A percentile compares a stretch with the other conserved stretches of the same genome.
These are phyloP conservation scores for Hoplostethus atlanticus DNA, from an alignment of 2,797 vertebrate genomes.

Conservation along the genomic window DNA sequence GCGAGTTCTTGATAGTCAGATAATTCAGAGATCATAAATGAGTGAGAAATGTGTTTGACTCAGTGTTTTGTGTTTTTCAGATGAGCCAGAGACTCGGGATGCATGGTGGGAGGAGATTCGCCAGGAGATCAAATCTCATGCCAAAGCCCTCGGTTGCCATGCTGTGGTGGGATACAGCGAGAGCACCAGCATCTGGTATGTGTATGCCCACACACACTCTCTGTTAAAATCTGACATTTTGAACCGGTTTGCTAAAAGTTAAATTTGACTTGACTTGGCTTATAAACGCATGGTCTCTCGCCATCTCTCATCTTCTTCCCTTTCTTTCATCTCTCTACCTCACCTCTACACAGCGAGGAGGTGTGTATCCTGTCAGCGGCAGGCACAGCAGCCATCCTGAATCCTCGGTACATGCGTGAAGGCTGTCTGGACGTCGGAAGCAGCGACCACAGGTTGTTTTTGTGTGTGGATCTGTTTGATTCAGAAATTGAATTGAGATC, in stretches of 20 bases:
- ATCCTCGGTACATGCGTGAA: constrained; percentile 96
- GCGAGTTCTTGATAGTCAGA: constrained; percentile 7
- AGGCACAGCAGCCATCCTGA: constrained; percentile 96
- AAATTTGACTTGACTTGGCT: no score
- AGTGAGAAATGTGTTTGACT: constrained; percentile 39
- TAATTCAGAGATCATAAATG: constrained; percentile 15
- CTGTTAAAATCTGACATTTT: neutral
- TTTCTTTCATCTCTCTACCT: constrained; percentile 7
- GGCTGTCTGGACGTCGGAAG: constrained; percentile 90
- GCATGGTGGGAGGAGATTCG: constrained; percentile 99
- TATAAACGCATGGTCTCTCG: neutral
- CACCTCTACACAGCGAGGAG: constrained; percentile 89
- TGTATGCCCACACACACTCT: constrained; percentile 10
- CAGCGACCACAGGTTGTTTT: constrained; percentile 91
- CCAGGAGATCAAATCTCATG: constrained; percentile 99
- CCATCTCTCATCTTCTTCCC: neutral
- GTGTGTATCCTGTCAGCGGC: constrained; percentile 98
- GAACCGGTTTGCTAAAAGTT: neutral
- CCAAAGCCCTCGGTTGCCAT: constrained; percentile 98
- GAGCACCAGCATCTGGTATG: constrained; percentile 98
- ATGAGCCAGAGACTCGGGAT: constrained; percentile 99
- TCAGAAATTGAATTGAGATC: neutral
- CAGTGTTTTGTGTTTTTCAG: constrained; percentile 87
- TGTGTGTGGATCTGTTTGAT: neutral
- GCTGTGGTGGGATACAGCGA: constrained; percentile 99